These are phyloP conservation scores for Trissoscelio sp. DNA, from an alignment of 2,888 invertebrate species.

Conservation along the genomic window DNA sequence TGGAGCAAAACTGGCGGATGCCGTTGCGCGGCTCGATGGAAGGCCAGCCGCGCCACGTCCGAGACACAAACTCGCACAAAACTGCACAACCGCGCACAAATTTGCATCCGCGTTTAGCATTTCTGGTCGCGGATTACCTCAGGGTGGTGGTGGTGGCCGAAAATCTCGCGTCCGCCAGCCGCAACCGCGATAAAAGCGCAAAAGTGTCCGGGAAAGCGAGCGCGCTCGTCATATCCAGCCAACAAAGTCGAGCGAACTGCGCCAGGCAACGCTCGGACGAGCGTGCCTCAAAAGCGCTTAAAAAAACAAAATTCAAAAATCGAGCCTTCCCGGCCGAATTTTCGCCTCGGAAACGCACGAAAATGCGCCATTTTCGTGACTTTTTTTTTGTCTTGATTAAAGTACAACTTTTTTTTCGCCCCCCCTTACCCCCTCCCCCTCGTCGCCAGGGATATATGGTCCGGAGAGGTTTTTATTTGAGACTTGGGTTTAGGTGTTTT, in stretches of 20 bases:
- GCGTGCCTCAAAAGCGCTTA: conserved; percentile 58
- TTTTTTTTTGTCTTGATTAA: background rate
- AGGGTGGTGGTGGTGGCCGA: conserved; percentile 40
- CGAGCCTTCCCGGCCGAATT: conserved; percentile 48
- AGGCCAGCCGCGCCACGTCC: conserved; percentile 48
- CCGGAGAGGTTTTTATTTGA: no score
- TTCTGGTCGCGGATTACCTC: conserved; percentile 48
- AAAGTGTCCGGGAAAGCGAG: conserved; percentile 62
- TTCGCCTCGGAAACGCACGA: conserved; percentile 42
- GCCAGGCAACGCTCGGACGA: conserved; percentile 54
- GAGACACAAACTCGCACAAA: conserved; percentile 42
- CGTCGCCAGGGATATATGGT: no score
- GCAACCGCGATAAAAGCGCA: conserved; percentile 53
- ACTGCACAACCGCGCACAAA: conserved; percentile 40
- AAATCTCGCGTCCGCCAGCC: conserved; percentile 34
- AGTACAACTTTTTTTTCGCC: background rate
- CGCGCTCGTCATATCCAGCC: conserved; percentile 66
- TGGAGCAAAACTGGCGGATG: background rate
- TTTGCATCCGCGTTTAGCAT: conserved; percentile 33
- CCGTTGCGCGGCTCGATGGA: conserved; percentile 34
- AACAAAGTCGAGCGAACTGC: conserved; percentile 66
- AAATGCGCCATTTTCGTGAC: background rate
- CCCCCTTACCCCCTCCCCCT: conserved; percentile 11
- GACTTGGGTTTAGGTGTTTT: no score
- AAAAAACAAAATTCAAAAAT: conserved; percentile 62